Evolutionary conservation across 2,113 vertebrate species (phyloP).

Genomic region (Phylloscopus trochiloides): DNA sequence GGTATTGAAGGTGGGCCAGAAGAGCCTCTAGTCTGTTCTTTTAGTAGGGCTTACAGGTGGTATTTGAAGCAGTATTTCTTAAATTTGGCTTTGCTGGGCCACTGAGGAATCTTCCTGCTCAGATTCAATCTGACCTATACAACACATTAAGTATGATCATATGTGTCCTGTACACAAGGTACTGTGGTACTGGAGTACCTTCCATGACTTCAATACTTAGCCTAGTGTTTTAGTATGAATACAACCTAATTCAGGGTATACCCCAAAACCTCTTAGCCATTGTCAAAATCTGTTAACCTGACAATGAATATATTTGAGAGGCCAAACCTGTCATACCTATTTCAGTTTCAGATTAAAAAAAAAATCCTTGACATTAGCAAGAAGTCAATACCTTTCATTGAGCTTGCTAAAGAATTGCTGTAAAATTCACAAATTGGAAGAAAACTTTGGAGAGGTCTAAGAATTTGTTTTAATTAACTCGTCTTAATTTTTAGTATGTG

Average conservation of each 20-base stretch:
- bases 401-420: not conserved
- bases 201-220: not conserved
- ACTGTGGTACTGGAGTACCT: not conserved
- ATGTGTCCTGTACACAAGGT: not conserved
- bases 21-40: not conserved
- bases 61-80: not conserved
- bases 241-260: not conserved
- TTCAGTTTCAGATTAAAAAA: not conserved
- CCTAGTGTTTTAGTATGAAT: not conserved
- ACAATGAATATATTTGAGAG: not conserved
- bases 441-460: not conserved
- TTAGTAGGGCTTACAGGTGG: not conserved
- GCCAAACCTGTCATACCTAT: not conserved
- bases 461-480: not conserved
- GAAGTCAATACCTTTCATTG: not conserved
- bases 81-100: not conserved
- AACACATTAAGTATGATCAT: not conserved
- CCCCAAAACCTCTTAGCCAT: accelerated
- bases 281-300: not conserved
- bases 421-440: not conserved
- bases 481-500: not conserved
- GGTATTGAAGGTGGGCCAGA: not conserved
- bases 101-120: not conserved
- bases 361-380: not conserved
- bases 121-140: not conserved